Conservation (phyloP, 2,797 vertebrate species). For the Oreochromis mossambicus region DNA sequence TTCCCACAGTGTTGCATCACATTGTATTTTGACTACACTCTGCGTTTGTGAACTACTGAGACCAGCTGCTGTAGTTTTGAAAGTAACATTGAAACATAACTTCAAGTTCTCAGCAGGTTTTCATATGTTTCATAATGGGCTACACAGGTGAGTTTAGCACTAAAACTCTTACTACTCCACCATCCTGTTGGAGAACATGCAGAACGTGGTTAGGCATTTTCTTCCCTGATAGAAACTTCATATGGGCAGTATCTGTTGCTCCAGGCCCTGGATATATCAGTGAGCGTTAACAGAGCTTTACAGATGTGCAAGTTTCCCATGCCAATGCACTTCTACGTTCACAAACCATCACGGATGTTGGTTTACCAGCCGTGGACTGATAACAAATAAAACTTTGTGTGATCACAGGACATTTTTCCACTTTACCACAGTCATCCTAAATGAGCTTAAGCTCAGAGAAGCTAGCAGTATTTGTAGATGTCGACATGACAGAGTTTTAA, state of each 20-base stretch:
- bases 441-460: not conserved
- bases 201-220: not conserved
- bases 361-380: not conserved
- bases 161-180: not conserved
- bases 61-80: not conserved
- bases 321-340: not conserved
- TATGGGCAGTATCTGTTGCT: not conserved
- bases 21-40: not conserved
- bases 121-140: not conserved
- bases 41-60: not conserved
- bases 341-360: not conserved
- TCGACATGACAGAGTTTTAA: not conserved
- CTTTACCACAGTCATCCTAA: not conserved
- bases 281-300: not conserved
- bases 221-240: not conserved
- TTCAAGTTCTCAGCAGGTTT: not conserved
- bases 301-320: not conserved
- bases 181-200: not conserved
- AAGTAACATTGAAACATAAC: not conserved
- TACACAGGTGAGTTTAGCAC: not conserved
- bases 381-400: not conserved
- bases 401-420: not conserved
- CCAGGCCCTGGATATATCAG: not conserved
- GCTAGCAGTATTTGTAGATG: not conserved
- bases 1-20: not conserved